Conservation (phyloP, 2,797 vertebrate species). For the Gambelia wislizenii region DNA sequence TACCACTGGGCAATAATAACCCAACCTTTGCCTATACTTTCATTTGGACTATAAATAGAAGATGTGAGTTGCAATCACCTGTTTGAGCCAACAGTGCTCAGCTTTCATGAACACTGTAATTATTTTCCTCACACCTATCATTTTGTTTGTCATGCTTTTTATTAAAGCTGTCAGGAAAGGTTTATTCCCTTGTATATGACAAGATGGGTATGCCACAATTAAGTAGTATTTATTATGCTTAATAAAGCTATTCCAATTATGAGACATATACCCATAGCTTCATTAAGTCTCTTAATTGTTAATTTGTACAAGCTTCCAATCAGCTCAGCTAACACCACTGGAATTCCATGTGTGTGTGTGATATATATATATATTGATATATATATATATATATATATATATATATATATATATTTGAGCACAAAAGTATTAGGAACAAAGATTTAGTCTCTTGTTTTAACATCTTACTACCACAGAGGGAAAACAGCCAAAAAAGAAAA, state of each 20-base stretch:
- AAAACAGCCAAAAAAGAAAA: background rate
- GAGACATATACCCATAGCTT: background rate
- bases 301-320: background rate
- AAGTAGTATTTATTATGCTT: background rate
- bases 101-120: slow-evolving; percentile 1
- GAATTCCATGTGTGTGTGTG: background rate
- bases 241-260: background rate
- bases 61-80: background rate
- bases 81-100: slow-evolving; percentile 13
- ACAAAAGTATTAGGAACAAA: background rate
- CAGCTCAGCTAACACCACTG: fast-evolving
- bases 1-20: slow-evolving; percentile 30
- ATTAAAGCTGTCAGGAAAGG: background rate
- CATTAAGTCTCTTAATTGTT: slow-evolving; percentile 1
- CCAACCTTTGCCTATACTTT: slow-evolving; percentile 42
- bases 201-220: background rate
- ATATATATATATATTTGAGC: background rate
- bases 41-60: slow-evolving; percentile 52
- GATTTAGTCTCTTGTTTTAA: background rate
- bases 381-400: background rate
- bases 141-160: background rate
- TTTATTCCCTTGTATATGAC: background rate
- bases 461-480: background rate
- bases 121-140: background rate
- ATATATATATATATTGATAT: too few species aligned